Conservation (phyloP, 2,113 vertebrate genomes). For the Nipponia nippon region DNA sequence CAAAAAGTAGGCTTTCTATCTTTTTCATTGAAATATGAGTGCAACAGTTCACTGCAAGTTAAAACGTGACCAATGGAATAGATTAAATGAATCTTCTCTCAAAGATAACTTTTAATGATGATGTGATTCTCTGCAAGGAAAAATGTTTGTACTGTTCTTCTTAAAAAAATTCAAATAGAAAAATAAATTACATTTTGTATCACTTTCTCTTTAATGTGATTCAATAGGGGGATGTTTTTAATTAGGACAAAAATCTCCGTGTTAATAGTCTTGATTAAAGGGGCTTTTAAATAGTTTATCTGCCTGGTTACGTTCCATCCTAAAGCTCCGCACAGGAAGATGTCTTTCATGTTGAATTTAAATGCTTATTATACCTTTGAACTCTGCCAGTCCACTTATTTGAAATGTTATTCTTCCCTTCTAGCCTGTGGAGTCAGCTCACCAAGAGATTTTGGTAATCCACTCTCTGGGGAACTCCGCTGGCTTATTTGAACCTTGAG, state of each 20-base stretch:
- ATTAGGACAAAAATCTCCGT: slow-evolving; percentile 33
- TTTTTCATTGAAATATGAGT: neutral
- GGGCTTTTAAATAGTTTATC: slow-evolving; percentile 34
- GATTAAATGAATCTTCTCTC: neutral
- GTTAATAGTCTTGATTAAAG: slow-evolving; percentile 49
- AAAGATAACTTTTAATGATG: neutral
- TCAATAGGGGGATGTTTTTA: slow-evolving; percentile 16
- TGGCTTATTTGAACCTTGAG: neutral
- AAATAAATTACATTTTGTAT: neutral
- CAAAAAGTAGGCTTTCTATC: neutral
- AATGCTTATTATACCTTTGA: slow-evolving; percentile 48
- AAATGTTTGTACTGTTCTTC: neutral
- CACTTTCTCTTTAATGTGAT: neutral
- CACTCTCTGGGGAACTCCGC: neutral
- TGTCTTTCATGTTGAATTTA: slow-evolving; percentile 47
- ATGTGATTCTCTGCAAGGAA: neutral
- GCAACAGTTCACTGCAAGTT: neutral
- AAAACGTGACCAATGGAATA: neutral
- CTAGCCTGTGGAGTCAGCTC: neutral
- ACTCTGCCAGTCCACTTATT: slow-evolving; percentile 20
- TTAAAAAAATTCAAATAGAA: neutral
- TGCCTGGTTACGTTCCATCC: neutral
- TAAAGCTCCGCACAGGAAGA: slow-evolving; percentile 18
- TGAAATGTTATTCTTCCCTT: slow-evolving; percentile 22
- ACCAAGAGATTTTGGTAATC: slow-evolving; percentile 6